These are phyloP conservation scores for Rotaria magnacalcarata DNA, from an alignment of 2,888 invertebrate species.

Conservation along the genomic window DNA sequence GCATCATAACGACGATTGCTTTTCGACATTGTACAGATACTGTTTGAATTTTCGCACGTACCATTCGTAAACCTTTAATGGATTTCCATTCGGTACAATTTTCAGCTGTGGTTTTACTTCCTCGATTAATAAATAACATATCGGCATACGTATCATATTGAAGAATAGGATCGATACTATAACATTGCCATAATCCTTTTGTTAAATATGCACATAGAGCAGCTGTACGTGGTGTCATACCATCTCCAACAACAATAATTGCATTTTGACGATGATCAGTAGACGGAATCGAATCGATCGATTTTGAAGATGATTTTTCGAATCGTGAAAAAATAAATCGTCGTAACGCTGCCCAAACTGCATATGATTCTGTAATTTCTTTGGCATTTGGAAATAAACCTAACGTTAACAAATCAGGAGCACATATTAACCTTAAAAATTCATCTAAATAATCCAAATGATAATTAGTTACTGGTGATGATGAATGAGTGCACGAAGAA, in stretches of 20 bases:
- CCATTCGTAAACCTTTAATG: neutral
- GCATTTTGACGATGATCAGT: neutral
- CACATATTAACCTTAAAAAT: neutral
- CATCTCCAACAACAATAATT: neutral
- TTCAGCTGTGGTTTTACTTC: neutral
- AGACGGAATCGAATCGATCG: neutral
- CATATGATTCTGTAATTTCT: neutral
- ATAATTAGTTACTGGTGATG: neutral
- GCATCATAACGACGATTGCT: slow-evolving; percentile 11
- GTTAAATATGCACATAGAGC: neutral
- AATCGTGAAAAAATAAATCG: neutral
- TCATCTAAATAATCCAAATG: neutral
- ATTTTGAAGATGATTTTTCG: neutral
- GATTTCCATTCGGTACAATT: neutral
- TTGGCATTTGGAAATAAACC: neutral
- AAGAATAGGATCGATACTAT: neutral
- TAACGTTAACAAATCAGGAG: neutral
- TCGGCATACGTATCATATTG: neutral
- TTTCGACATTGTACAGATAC: neutral
- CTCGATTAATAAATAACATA: neutral
- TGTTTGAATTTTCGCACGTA: slow-evolving; percentile 1
- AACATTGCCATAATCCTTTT: neutral
- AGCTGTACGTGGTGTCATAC: neutral
- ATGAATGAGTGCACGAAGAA: neutral
- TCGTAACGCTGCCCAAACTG: neutral